Evolutionary conservation across 2,797 vertebrate genomes (phyloP), one percentile per base, ranked within the genome.

Genomic region (Oreochromis mossambicus): DNA sequence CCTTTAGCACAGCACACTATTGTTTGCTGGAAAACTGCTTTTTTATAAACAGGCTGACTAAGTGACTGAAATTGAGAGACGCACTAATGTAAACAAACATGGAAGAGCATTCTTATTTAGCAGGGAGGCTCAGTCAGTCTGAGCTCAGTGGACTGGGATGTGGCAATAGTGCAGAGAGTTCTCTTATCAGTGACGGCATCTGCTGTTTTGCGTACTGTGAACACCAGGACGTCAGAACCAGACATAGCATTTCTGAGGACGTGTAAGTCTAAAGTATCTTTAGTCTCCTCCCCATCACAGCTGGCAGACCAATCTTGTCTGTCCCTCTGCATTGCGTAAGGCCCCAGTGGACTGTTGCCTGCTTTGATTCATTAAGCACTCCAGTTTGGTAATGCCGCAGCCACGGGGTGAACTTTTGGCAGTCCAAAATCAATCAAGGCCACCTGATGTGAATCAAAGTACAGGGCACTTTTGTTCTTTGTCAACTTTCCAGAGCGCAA

Each of bases 401-500:
- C 50, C 85, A 48, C n/a, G 15, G 79, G 82, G 43, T 85, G 83
- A 91, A 70, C 83, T 85, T 82, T 87, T 86, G 85, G 61, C 83
- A 36, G 77, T 76, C 79, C 61, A 79, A 86, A 85, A 86, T 85
- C 84, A 83, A 89, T 91, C 26, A 75, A 75, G 68, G 81, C 82
- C 83, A 90, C 86, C 88, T 88, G 87, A 90, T 89, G 78, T 85
- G 77, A 87, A 84, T 87, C 86, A 91, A 91, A 93, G 90, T 89
- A 52, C 85, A 86, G 48, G 77, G 58, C 84, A 24, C 43, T 76
- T 83, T 50, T 76, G 77, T 76, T 91, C 76, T 84, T 50, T 82
- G 86, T 87, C 81, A 82, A 6, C 43, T 21, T 70, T 83, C 82
- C 89, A 85, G 87, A 54, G 9, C 55, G 43, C 83, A 79, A 51